Base-by-base conservation (phyloP, 2,888 invertebrate species). In the Caenorhabditis zanzibari region DNA sequence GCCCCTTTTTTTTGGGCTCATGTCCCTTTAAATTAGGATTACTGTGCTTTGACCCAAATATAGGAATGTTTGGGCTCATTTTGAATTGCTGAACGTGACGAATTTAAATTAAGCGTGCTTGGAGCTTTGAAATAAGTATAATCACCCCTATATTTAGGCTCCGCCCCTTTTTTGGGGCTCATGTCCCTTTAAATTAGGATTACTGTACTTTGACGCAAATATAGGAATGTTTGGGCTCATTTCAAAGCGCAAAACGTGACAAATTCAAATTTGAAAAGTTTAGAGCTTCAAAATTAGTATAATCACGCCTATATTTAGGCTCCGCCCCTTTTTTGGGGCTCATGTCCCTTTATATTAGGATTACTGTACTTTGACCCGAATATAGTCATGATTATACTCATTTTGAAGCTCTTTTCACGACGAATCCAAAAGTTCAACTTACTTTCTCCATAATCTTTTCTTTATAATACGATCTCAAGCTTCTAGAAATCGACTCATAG, bases 401-500 rank as follows among this genome's bases (percentile, higher is more conserved):
- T 9, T 59, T 38, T 22, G 19, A 59, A 35, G 38, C 38, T 35
- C 35, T 22, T 0, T 12, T 12, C 38, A 1, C 12, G 19, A 1
- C 12, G 10, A 26, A 56, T 49, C 1, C 2, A 22, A 2, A 26
- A 12, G 4, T 26, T 56, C 9, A 12, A 44, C 66, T 66, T 35
- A 66, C 68, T 7, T 68, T 68, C 3, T 38, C 19, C 68, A 68
- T 68, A n/a, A 68, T 22, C 12, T 22, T 22, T 3, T 14, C 6
- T 9, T 19, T 12, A 38, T 68, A 68, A 68, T 68, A 68, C 9
- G 22, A 35, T n/a, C 69, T 54, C 16, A 69, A 19, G 24, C 69
- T 69, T 19, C 69, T n/a, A 9, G 69, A 69, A 22, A 69, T 16
- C 26, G 41, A 54, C n/a, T 69, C 69, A n/a, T 69, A 69, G 24